These are phyloP conservation scores for Orthosia gothica DNA, from an alignment of 2,888 invertebrate genomes.

Conservation along the genomic window DNA sequence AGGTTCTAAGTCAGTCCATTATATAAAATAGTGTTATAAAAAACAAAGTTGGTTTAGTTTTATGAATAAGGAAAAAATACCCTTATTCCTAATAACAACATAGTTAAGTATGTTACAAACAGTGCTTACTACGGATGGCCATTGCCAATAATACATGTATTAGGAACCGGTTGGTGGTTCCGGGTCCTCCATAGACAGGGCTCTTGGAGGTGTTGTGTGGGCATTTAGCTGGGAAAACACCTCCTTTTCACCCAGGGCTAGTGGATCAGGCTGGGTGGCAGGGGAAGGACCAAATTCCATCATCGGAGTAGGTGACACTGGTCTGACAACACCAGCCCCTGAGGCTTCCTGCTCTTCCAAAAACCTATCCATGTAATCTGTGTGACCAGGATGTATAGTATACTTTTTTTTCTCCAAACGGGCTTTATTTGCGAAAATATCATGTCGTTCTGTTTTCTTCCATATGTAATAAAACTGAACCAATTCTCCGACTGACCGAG, in stretches of 20 bases:
- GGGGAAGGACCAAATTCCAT: conserved; percentile 87
- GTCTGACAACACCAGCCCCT: conserved; percentile 91
- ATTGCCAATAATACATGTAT: conserved; percentile 80
- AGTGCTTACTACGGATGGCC: conserved; percentile 81
- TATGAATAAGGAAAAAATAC: conserved; percentile 78
- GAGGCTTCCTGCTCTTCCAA: conserved; percentile 96
- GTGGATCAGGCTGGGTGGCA: conserved; percentile 86
- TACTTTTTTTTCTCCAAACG: conserved; percentile 98
- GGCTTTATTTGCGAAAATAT: conserved; percentile 97
- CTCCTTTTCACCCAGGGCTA: conserved; percentile 88
- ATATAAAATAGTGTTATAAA: conserved; percentile 69
- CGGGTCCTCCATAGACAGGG: conserved; percentile 86
- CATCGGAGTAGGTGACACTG: conserved; percentile 93
- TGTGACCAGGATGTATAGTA: conserved; percentile 97
- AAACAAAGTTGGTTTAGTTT: conserved; percentile 63
- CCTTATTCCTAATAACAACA: conserved; percentile 61
- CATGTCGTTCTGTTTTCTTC: conserved; percentile 99
- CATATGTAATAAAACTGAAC: conserved; percentile 99
- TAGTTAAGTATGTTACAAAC: conserved; percentile 74
- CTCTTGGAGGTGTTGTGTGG: conserved; percentile 83
- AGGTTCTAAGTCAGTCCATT: conserved; percentile 69
- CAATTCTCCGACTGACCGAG: conserved; percentile 98
- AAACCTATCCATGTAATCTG: conserved; percentile 98
- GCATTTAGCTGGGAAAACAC: conserved; percentile 88
- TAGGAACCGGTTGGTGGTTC: conserved; percentile 88